Conservation (phyloP, 2,888 invertebrate genomes). For the Boloria euphrosyne region DNA sequence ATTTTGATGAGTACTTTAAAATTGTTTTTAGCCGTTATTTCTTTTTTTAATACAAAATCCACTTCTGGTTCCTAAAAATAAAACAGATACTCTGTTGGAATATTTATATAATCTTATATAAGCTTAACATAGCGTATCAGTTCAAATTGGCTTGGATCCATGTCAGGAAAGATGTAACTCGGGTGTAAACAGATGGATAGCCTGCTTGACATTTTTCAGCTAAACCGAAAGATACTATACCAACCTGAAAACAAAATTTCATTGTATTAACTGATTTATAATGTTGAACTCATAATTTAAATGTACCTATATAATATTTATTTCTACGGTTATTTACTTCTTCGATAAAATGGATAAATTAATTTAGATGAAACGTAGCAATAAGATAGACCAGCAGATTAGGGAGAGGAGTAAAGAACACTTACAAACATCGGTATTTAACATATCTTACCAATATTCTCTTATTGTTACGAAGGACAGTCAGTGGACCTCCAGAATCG, state of each 20-base stretch:
- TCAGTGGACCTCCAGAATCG: slow-evolving; percentile 69
- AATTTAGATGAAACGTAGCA: too few species aligned
- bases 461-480: slow-evolving; percentile 50
- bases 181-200: slow-evolving; percentile 61
- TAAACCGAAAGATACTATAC: slow-evolving; percentile 57
- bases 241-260: slow-evolving; percentile 48
- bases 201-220: slow-evolving; percentile 55
- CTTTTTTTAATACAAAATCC: too few species aligned
- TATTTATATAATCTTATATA: slow-evolving; percentile 1
- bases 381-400: too few species aligned
- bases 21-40: too few species aligned
- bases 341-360: too few species aligned
- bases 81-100: background rate
- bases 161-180: slow-evolving; percentile 56
- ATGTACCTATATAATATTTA: background rate
- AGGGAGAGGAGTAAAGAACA: too few species aligned
- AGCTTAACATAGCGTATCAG: background rate
- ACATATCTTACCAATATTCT: slow-evolving; percentile 55
- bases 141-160: slow-evolving; percentile 51
- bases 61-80: too few species aligned
- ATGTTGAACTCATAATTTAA: background rate
- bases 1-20: too few species aligned
- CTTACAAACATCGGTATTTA: too few species aligned
- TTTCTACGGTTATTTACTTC: too few species aligned
- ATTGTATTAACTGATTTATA: background rate